Percentiles rank a stretch among this genome's conserved stretches.
Evolutionary conservation across 2,113 vertebrate genomes (phyloP).

Genomic region (Pygoscelis antarcticus): DNA sequence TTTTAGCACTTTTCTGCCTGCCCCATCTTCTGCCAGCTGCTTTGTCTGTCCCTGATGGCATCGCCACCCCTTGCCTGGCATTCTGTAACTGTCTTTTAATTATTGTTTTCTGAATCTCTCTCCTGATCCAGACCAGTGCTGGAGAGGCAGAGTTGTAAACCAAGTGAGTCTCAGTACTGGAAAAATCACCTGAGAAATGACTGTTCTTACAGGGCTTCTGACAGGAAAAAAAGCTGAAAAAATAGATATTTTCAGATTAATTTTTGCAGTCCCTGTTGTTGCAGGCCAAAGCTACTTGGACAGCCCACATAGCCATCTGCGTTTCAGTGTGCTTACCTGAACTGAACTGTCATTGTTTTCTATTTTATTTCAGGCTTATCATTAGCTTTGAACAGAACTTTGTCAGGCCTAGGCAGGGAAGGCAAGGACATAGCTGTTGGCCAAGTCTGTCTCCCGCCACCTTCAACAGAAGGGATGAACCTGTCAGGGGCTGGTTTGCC

Average conservation of each 20-base stretch:
- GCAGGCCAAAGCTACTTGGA: conserved; percentile 32
- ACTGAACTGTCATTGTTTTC: background rate
- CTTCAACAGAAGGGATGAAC: background rate
- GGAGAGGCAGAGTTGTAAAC: background rate
- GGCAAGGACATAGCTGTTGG: background rate
- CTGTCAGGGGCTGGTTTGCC: conserved; percentile 25
- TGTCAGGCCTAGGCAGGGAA: background rate
- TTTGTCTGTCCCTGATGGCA: background rate
- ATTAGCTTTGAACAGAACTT: conserved; percentile 48
- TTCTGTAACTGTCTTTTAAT: background rate
- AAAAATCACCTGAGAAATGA: conserved; percentile 12
- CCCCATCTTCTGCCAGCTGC: background rate
- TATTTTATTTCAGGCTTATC: conserved; percentile 8
- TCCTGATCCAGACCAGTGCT: background rate
- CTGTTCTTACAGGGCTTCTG: background rate
- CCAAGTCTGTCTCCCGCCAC: background rate
- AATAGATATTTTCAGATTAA: background rate
- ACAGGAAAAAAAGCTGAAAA: conserved; percentile 14
- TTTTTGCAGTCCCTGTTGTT: conserved; percentile 19
- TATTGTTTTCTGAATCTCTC: background rate
- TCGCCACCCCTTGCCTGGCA: background rate
- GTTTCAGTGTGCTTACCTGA: conserved; percentile 46
- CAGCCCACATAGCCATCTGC: conserved; percentile 55
- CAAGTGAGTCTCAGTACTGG: background rate
- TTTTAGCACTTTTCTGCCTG: background rate